Base-by-base conservation (phyloP, 2,888 invertebrate species). In the Nomada fucata region DNA sequence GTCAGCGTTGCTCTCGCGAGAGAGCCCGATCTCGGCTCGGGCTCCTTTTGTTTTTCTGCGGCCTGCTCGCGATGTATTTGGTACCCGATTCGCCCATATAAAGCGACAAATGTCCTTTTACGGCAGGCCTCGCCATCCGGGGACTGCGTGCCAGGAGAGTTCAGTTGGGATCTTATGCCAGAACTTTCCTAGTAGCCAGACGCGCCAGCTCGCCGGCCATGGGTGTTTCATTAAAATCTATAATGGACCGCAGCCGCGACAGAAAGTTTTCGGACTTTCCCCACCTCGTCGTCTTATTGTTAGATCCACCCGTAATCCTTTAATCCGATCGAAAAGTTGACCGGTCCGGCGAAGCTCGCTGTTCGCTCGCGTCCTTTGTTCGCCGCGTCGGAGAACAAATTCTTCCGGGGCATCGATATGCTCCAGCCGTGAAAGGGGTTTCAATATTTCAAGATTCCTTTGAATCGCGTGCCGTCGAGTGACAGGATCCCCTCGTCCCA, bases 91-190 rank as follows among this genome's bases (percentile, higher is more conserved):
- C 91, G 86, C 77, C 92, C 92, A 92, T 92, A 92, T 92, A 92
- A 90, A 92, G 92, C 89, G 90, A 90, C 92, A 92, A 92, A 92
- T 92, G 90, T 92, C 92, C 92, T 92, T 92, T 92, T 92, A 92
- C 87, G 92, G 92, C 59, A 10, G 76, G 83, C 88, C 89, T 91
- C 86, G 89, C 92, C 92, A 92, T 92, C 89, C 91, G 88, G 85
- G 91, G 91, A 89, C 89, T 89, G 88, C 90, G 88, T 88, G 88
- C 88, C 84, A 80, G 70, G 79, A 82, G 83, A 83, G 77, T 79
- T 86, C 80, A 88, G 84, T 86, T 79, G 79, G 86, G 84, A 82
- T 88, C 85, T 86, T 89, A 86, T 82, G 87, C 84, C 86, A 90
- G 89, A 90, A 90, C 90, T 91, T 91, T 90, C 89, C 91, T 91